phyloP scores from a whole-genome alignment of 2,113 vertebrate genomes.

The Xenus cinereus region DNA sequence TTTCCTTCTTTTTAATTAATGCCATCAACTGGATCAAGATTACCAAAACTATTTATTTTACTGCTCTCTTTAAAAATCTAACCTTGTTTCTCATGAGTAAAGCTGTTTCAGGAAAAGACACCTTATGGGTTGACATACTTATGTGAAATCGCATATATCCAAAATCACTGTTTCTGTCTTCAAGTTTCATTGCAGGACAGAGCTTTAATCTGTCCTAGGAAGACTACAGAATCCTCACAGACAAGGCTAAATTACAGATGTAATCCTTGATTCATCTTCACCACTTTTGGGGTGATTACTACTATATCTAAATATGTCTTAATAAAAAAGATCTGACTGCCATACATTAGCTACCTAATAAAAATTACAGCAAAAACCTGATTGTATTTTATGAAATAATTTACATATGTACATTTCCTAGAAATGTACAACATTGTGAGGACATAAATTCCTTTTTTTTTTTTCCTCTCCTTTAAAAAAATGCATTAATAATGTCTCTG shows the following conservation, averaged over 20 bases:
- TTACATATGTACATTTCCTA: background rate
- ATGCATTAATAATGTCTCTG: background rate
- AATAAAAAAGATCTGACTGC: background rate
- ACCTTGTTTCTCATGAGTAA: background rate
- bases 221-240: background rate
- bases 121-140: background rate
- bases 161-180: background rate
- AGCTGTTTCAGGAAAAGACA: background rate
- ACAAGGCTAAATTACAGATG: background rate
- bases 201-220: background rate
- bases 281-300: background rate
- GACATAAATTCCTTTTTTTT: background rate
- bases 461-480: background rate
- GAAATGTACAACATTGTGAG: background rate
- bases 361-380: background rate
- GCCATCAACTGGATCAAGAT: background rate
- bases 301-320: background rate
- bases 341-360: background rate
- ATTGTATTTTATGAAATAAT: background rate
- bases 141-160: background rate
- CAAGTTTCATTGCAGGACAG: background rate
- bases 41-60: background rate
- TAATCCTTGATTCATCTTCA: background rate
- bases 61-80: background rate
- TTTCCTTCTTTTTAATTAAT: background rate